Evolutionary conservation across 2,797 vertebrate species (phyloP).

Genomic region (Thunnus albacares): DNA sequence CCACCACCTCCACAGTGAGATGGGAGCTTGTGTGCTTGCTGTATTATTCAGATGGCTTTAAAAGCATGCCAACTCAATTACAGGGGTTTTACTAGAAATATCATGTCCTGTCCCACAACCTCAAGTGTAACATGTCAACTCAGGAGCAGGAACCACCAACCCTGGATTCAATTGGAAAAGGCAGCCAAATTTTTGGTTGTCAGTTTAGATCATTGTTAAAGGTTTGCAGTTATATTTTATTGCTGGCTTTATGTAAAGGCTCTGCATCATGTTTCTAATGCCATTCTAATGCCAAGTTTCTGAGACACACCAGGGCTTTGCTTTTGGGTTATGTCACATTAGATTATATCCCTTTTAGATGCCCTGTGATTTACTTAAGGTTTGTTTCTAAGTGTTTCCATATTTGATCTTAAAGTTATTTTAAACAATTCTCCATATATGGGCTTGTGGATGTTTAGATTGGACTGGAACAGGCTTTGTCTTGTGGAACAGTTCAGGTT

Average conservation of each 20-base stretch:
- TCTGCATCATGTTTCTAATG: conserved; percentile 3
- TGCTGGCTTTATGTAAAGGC: conserved; percentile 27
- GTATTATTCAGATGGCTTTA: conserved; percentile 84
- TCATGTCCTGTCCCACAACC: conserved; percentile 64
- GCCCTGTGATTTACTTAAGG: not conserved
- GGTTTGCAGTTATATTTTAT: conserved; percentile 16
- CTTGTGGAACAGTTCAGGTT: conserved; percentile 9
- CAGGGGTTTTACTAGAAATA: conserved; percentile 77
- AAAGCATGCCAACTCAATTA: conserved; percentile 84
- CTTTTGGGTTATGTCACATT: conserved; percentile 16
- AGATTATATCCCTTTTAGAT: conserved; percentile 6
- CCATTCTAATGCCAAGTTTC: conserved; percentile 29
- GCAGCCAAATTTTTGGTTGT: conserved; percentile 7
- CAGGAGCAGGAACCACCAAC: conserved; percentile 27
- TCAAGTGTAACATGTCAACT: conserved; percentile 58
- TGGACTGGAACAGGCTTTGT: conserved; percentile 8
- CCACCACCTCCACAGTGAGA: conserved; percentile 68
- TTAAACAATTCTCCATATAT: not conserved
- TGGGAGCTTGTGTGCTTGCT: conserved; percentile 62
- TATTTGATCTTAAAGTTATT: not conserved
- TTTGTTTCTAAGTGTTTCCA: not conserved
- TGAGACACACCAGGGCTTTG: not conserved
- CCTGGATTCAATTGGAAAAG: not conserved
- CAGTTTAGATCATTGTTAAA: conserved; percentile 28
- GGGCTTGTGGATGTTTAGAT: not conserved